Base-by-base conservation (phyloP, 2,888 invertebrate species). In the Ectemnius cavifrons region DNA sequence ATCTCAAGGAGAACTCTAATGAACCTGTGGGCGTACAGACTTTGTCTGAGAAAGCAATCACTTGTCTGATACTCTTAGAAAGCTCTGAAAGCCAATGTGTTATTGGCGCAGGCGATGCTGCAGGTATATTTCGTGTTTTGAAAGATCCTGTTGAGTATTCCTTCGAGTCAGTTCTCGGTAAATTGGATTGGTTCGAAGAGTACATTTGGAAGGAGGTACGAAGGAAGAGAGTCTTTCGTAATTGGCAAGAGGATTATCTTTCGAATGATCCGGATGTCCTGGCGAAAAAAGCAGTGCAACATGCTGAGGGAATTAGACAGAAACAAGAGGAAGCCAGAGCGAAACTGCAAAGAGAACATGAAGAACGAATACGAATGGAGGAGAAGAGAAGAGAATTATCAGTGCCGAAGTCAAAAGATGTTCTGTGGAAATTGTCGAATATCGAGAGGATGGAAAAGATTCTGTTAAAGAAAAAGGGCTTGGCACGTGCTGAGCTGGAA, bases 1-100 rank as follows among this genome's bases (percentile, higher is more conserved):
- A 96, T 90, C 91, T 97, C 66, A 91, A 95, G 72, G 91, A 93
- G 67, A 92, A 93, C 84, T 94, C 94, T 75, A 94, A 95, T 80
- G 92, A 93, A 74, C 94, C 96, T 0, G 92, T 94, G 62, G 92
- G 94, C 57, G 92, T 93, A 0, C 93, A 95, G 87, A 93, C 93
- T 66, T 91, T 95, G n/a, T 95, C 96, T 2, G 94, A 72, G 16
- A 75, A 77, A 2, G 67, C 77, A 49, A 82, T 87, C 75, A 84
- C 81, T 63, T 77, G 79, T 18, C 56, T 88, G 37, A 75, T 75
- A n/a, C 67, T 79, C 28, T 28, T 68, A 6, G 60, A 67, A 2
- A 68, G 28, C 4, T 13, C 5, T 8, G n/a, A 1, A 8, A 45
- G 27, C 67, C 27, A 69, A 71, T 63, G 77, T 57, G 92, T 94